A percentile compares a stretch with the other conserved stretches of the same genome.
Conservation (phyloP, 2,113 vertebrate genomes). For the Actenoides hombroni region DNA sequence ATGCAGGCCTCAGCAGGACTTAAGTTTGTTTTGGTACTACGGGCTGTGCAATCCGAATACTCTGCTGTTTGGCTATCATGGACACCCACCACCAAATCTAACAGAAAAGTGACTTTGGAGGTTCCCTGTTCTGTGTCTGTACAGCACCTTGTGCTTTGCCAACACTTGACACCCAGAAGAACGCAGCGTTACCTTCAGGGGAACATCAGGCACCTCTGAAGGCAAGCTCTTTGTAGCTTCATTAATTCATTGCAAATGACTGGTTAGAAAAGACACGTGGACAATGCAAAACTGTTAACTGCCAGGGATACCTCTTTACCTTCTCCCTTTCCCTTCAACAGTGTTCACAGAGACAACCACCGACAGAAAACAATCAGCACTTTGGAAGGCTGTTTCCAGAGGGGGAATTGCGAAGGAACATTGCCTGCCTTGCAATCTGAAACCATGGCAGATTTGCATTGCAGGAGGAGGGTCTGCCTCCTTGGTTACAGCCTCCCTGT, state of each 20-base stretch:
- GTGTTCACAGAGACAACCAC: background rate
- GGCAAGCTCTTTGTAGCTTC: background rate
- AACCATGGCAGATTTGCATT: background rate
- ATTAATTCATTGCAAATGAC: background rate
- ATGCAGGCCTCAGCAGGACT: background rate
- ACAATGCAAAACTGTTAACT: background rate
- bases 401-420: background rate
- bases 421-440: background rate
- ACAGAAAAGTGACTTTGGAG: background rate
- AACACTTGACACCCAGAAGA: background rate
- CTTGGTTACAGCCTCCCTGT: background rate
- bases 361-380: accelerated
- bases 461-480: background rate
- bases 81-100: background rate
- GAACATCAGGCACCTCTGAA: background rate
- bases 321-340: background rate
- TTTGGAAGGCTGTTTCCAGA: background rate
- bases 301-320: background rate
- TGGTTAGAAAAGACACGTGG: background rate
- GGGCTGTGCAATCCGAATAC: background rate
- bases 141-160: background rate
- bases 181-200: background rate
- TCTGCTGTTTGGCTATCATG: accelerated
- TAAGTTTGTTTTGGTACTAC: background rate
- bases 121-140: background rate